Percentiles rank a stretch among this genome's conserved stretches.
These are phyloP conservation scores for Molossus alvarezi DNA, from an alignment of 2,797 vertebrate genomes.

Conservation along the genomic window DNA sequence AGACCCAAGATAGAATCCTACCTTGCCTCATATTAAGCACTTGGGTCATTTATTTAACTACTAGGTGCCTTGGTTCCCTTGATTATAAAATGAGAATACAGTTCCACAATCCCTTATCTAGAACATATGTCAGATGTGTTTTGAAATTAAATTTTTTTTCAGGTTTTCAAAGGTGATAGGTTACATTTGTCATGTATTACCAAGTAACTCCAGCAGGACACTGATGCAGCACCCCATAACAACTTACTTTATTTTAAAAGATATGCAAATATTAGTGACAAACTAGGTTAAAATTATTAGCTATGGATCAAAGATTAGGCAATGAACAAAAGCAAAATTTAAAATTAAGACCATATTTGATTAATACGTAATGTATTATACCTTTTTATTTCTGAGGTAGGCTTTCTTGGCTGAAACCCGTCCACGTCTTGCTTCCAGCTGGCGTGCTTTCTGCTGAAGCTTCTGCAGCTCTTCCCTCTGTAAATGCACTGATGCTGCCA, in stretches of 20 bases:
- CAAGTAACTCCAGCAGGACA: slow-evolving; percentile 12
- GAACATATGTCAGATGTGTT: neutral
- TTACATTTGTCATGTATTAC: neutral
- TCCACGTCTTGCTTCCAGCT: slow-evolving; percentile 97
- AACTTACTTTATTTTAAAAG: slow-evolving; percentile 44
- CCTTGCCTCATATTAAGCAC: neutral
- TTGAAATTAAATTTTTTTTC: slow-evolving; percentile 1
- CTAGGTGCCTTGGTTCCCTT: neutral
- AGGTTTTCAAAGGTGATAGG: slow-evolving; percentile 8
- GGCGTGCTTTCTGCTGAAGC: slow-evolving; percentile 96
- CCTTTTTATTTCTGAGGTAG: slow-evolving; percentile 99
- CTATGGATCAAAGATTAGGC: neutral
- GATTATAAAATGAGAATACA: slow-evolving; percentile 22
- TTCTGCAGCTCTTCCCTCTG: slow-evolving; percentile 94
- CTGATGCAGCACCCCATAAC: neutral
- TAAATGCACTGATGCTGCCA: slow-evolving; percentile 89
- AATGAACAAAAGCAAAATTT: neutral
- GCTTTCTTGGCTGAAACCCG: slow-evolving; percentile 98
- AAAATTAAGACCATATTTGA: neutral
- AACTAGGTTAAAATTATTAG: slow-evolving; percentile 33
- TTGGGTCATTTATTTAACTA: neutral
- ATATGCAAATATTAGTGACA: neutral
- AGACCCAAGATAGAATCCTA: neutral
- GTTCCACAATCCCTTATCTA: neutral
- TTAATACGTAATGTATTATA: slow-evolving; percentile 75